phyloP scores from a whole-genome alignment of 2,113 vertebrate genomes.

The Ciconia maguari region DNA sequence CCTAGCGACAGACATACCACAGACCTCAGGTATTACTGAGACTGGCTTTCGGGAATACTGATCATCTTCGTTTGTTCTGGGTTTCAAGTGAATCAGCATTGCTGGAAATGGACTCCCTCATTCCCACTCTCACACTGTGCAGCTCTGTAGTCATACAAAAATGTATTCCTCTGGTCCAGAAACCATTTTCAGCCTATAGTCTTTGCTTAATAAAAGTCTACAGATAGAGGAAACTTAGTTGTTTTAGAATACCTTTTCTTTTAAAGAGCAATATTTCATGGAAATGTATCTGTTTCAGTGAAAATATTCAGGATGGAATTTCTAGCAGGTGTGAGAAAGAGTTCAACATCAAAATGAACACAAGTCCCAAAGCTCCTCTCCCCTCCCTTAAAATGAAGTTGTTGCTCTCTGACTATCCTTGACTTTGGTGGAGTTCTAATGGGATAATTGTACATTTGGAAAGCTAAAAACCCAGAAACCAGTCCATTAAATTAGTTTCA shows the following conservation, averaged over 20 bases:
- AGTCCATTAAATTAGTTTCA: not conserved
- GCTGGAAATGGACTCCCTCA: not conserved
- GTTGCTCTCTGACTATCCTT: constrained; percentile 12
- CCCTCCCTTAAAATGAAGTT: constrained; percentile 14
- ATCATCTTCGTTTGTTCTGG: not conserved
- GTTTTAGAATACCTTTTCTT: not conserved
- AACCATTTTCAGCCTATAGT: not conserved
- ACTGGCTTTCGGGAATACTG: not conserved
- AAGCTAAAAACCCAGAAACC: not conserved
- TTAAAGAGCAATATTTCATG: not conserved
- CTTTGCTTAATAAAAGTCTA: not conserved
- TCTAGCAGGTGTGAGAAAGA: constrained; percentile 38
- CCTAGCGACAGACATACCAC: not conserved
- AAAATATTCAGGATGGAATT: constrained; percentile 22
- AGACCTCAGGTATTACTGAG: not conserved
- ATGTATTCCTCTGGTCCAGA: not conserved
- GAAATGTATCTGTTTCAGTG: constrained; percentile 24
- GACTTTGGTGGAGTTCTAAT: not conserved
- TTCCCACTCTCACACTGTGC: not conserved
- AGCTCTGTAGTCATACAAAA: not conserved
- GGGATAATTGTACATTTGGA: not conserved
- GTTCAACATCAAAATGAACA: constrained; percentile 16
- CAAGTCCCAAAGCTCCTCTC: constrained; percentile 43
- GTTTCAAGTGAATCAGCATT: not conserved
- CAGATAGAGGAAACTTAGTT: not conserved